Base-by-base conservation (phyloP, 2,113 vertebrate species). In the Erythrocercus mccallii region DNA sequence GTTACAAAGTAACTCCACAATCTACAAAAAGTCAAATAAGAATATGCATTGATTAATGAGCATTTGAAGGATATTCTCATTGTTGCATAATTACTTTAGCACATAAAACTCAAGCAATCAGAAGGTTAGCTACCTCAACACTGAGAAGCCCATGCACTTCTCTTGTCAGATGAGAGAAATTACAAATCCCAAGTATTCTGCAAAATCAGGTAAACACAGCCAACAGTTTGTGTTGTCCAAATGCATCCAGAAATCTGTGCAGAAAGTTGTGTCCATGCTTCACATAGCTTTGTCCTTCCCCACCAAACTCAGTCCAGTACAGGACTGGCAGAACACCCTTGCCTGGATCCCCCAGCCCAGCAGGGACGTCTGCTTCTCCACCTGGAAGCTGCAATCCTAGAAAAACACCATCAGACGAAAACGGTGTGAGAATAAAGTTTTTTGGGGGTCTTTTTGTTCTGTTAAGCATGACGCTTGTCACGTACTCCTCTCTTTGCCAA, bases 91-190 rank as follows among this genome's bases (percentile, higher is more conserved):
- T 40, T 78, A 48, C 37, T 56, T 42, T 5, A n/a, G 28, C 37
- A 69, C 24, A 7, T 24, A 33, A 72, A 38, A 45, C 18, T 73
- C 42, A 27, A 89, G 33, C 18, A 54, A 81, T 16, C 9, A 72
- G 56, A 81, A 69, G 53, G 21, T 31, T 17, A 40, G 7, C 15
- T 64, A 28, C 48, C 40, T 76, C 57, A 54, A 35, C 38, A 79
- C 20, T 0, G 0, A 84, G 13, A 3, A 87, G 19, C 10, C 16
- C 23, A 27, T 40, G 38, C 0, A 5, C 19, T 54, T 35, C 12
- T 16, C 38, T 10, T 44, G 7, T 5, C 16, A 58, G 10, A 61
- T 0, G 2, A 70, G 12, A 44, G 21, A 38, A 54, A 40, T 11
- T 2, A 33, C 11, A 71, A 45, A 69, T 61, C 40, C 2, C 27